Evolutionary conservation across 2,113 vertebrate species (phyloP).

Genomic region (Gymnocephalus cernua): DNA sequence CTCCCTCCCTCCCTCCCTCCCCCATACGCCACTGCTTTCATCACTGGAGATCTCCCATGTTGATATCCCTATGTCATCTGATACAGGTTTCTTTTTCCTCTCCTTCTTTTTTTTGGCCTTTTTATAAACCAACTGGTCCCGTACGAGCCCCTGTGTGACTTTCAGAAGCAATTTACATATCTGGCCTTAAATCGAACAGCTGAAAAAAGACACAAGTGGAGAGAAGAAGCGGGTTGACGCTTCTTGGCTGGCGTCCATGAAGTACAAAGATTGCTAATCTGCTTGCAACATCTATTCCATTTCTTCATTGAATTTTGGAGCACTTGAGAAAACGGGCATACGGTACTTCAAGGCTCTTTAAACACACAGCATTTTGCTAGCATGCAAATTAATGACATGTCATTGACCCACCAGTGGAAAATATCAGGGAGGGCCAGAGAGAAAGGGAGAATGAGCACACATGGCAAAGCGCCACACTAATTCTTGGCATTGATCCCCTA

Average conservation of each 20-base stretch:
- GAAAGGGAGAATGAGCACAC: slow-evolving; percentile 11
- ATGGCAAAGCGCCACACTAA: slow-evolving; percentile 22
- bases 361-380: slow-evolving; percentile 20
- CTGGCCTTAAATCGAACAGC: slow-evolving; percentile 69
- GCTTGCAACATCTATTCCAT: slow-evolving; percentile 9
- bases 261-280: slow-evolving; percentile 52
- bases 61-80: slow-evolving; percentile 64
- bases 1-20: not conserved
- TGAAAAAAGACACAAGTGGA: slow-evolving; percentile 62
- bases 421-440: slow-evolving; percentile 3
- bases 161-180: slow-evolving; percentile 71
- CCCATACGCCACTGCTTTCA: slow-evolving; percentile 37
- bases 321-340: slow-evolving; percentile 32
- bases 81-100: slow-evolving; percentile 36
- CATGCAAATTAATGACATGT: slow-evolving; percentile 4
- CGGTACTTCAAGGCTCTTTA: slow-evolving; percentile 36
- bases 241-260: slow-evolving; percentile 57
- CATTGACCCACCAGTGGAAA: slow-evolving; percentile 38
- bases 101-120: slow-evolving; percentile 1
- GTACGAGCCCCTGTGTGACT: slow-evolving; percentile 52
- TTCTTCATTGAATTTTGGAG: slow-evolving; percentile 43
- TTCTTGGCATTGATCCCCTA: slow-evolving; percentile 48
- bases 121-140: slow-evolving; percentile 30
- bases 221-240: slow-evolving; percentile 31
- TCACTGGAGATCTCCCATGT: slow-evolving; percentile 60